A percentile compares a stretch with the other conserved stretches of the same genome.
Conservation (phyloP, 2,113 vertebrate genomes). For the Podarcis raffonei region DNA sequence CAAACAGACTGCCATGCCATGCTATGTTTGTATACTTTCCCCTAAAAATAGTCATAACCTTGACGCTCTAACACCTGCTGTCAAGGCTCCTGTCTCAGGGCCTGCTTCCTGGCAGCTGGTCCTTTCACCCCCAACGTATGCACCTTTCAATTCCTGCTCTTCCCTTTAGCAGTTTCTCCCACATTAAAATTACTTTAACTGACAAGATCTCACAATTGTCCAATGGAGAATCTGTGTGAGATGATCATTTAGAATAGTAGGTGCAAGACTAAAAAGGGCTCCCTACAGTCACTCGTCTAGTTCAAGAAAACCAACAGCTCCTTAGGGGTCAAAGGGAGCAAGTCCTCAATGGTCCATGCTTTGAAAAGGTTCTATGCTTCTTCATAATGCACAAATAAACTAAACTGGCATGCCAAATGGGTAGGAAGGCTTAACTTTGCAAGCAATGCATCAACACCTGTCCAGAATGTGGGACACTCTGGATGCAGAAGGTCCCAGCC, state of each 20-base stretch:
- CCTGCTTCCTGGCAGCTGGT: constrained; percentile 7
- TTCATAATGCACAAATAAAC: neutral
- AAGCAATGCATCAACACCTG: neutral
- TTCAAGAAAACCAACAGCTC: neutral
- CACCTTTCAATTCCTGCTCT: neutral
- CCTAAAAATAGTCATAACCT: constrained; percentile 13
- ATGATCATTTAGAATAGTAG: neutral
- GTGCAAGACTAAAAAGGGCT: neutral
- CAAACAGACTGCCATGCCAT: neutral
- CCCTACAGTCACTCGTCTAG: neutral
- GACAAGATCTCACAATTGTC: neutral
- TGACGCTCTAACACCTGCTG: constrained; percentile 3
- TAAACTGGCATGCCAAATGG: neutral
- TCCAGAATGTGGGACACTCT: neutral
- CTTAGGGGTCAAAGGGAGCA: neutral
- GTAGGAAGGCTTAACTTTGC: neutral
- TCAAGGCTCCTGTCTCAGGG: neutral
- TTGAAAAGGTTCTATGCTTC: neutral
- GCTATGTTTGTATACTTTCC: constrained; percentile 5
- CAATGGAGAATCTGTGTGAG: neutral
- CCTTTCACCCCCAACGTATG: neutral
- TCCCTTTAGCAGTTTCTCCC: neutral
- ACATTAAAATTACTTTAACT: neutral
- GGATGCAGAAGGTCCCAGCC: neutral
- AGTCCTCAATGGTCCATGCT: neutral